Evolutionary conservation across 2,888 invertebrate genomes (phyloP), one percentile per base, ranked within the genome.

Genomic region (Synergus itoensis): DNA sequence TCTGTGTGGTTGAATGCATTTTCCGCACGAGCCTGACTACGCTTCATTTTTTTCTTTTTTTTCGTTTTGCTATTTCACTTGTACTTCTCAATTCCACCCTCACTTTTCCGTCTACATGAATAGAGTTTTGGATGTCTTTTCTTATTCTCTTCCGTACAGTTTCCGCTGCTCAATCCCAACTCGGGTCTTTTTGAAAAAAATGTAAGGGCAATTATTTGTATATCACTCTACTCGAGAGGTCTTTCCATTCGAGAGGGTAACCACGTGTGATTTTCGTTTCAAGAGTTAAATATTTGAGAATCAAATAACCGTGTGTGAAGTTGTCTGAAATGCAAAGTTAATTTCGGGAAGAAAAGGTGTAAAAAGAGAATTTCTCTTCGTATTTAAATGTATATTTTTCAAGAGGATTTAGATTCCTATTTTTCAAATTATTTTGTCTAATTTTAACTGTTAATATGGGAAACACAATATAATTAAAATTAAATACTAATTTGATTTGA

Each of bases 171-270:
- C 21, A 21, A 21, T 69, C 12, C 65, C 67, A 41, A 48, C 67
- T 69, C 60, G 11, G 21, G 67, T 21, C 28, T 45, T 69, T 48
- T 48, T 7, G 45, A 69, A 2, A 18, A 64, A 69, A 69, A 69
- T 69, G 14, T 69, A 28, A 45, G 21, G 28, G 45, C 67, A 69
- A 69, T 69, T 69, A 69, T 69, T 69, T 69, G 67, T 45, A 69
- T 69, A 69, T 69, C 67, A 43, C 43, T 69, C 14, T 69, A 69
- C 16, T 45, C 21, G 43, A 18, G 45, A 21, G 8, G 5, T 14
- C 5, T 69, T 3, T 21, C 12, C 21, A 28, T 45, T 69, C 45
- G 28, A 11, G 8, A 28, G 21, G 16, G 8, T 3, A 48, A 69
- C 45, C 28, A 69, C 5, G 14, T 69, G 67, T 48, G 41, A 65